Evolutionary conservation across 2,113 vertebrate genomes (phyloP), one percentile per base, ranked within the genome.

Genomic region (Epinephelus fuscoguttatus): DNA sequence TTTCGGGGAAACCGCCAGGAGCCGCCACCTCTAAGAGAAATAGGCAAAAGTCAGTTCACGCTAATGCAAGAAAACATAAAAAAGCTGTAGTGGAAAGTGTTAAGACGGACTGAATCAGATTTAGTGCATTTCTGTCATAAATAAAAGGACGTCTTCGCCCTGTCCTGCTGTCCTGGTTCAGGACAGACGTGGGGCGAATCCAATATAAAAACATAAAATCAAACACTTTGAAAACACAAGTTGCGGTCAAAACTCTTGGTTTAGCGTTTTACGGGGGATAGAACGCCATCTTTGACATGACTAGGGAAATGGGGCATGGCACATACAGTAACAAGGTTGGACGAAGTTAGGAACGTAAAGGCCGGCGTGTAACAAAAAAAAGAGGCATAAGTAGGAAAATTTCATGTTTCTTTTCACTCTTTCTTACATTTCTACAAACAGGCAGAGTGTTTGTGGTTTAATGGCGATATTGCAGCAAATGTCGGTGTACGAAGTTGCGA

Each of bases 111-210:
- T 72, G n/a, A 56, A 77, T 70, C 30, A 40, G 61, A 61, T 70
- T 88, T 91, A 93, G 90, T 92, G 89, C 91, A 93, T 89, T 90
- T 90, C 59, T 76, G 85, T 88, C 85, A 90, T 89, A 89, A 91
- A 89, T 92, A 82, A 90, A 88, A 73, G 50, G 75, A 78, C 27
- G n/a, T 75, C 55, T 61, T 63, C 40, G 37, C 8, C 30, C 25
- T 1, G 27, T 64, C 60, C 23, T 2, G 25, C 19, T 11, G 50
- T 75, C 67, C 52, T 10, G 37, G 11, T 30, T 59, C 27, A 52
- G 68, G 60, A 81, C 67, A 61, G 50, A 40, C 7, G 10, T 3
- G 18, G 64, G 55, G 60, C 13, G 11, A 67, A 52, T 85, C 45
- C 0, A 47, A 74, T 18, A 74, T 77, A 73, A 69, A 86, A 74